Conservation (phyloP, 2,888 invertebrate species). For the Chymomyza fuscimana region DNA sequence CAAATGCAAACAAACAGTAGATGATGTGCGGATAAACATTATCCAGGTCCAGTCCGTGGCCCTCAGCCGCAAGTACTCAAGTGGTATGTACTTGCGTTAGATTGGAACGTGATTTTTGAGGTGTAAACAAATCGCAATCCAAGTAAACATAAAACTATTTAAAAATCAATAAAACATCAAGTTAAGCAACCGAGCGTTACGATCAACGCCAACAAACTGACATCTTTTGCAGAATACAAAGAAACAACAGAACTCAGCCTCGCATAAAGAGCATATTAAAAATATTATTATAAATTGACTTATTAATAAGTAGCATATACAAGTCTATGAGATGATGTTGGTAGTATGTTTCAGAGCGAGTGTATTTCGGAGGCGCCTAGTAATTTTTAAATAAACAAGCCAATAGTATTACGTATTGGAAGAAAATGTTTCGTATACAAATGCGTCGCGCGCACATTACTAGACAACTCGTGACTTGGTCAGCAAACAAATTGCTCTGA, state of each 20-base stretch:
- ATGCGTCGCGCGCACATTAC: not conserved
- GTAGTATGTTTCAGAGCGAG: not conserved
- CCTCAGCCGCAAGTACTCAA: conserved; percentile 5
- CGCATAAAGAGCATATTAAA: conserved; percentile 35
- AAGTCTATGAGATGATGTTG: conserved; percentile 41
- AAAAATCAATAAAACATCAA: conserved; percentile 6
- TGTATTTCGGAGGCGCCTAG: not conserved
- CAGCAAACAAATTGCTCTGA: not conserved
- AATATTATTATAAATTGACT: conserved; percentile 59
- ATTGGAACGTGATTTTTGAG: conserved; percentile 24
- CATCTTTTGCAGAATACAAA: not conserved
- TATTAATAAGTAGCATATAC: conserved; percentile 61
- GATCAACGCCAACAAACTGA: conserved; percentile 44
- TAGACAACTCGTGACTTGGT: not conserved
- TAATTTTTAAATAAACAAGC: not conserved
- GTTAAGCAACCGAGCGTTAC: conserved; percentile 38
- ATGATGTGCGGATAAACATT: conserved; percentile 18
- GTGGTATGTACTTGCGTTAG: not conserved
- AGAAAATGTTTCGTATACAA: not conserved
- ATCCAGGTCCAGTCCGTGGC: conserved; percentile 22
- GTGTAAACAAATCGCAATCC: conserved; percentile 50
- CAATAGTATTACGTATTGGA: not conserved
- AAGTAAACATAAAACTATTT: conserved; percentile 35
- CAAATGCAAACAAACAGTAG: not conserved
- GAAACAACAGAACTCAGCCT: conserved; percentile 11